Conservation (phyloP, 1,140 invertebrate genomes). For the Marisa cornuarietis region DNA sequence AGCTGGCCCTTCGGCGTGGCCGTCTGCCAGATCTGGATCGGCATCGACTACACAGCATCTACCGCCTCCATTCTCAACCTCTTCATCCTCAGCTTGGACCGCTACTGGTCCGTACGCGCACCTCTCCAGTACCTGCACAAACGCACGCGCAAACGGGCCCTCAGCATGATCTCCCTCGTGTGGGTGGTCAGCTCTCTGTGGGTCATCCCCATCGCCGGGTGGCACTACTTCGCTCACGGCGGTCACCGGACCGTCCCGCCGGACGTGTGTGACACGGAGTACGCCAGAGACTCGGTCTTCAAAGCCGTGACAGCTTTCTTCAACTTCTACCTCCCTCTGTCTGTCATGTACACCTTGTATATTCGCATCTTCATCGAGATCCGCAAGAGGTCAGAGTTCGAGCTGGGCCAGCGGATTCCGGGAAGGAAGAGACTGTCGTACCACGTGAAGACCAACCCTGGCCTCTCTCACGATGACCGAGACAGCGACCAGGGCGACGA, state of each 20-base stretch:
- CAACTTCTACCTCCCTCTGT: conserved; percentile 72
- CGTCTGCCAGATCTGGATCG: conserved; percentile 68
- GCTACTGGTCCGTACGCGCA: conserved; percentile 71
- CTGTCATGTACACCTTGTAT: conserved; percentile 70
- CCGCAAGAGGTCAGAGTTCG: conserved; percentile 66
- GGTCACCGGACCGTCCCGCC: conserved; percentile 59
- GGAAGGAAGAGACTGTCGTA: conserved; percentile 29
- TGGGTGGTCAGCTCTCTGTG: conserved; percentile 70
- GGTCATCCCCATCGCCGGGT: conserved; percentile 69
- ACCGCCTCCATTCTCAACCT: conserved; percentile 76
- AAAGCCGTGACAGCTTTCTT: conserved; percentile 70
- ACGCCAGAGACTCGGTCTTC: conserved; percentile 68
- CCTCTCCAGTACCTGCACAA: conserved; percentile 72
- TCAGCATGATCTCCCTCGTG: conserved; percentile 68
- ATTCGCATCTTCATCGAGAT: conserved; percentile 70
- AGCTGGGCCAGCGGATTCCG: conserved; percentile 56
- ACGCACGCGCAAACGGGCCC: conserved; percentile 71
- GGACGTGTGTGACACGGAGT: conserved; percentile 70
- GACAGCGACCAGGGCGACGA: conserved; percentile 34
- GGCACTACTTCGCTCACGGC: conserved; percentile 66
- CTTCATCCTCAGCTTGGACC: conserved; percentile 67
- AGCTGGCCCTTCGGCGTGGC: conserved; percentile 71
- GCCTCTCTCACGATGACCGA: conserved; percentile 28
- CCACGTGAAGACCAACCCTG: conserved; percentile 23
- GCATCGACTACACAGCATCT: conserved; percentile 73